Evolutionary conservation across 2,888 invertebrate species (phyloP), one percentile per base, ranked within the genome.

Genomic region (Dasypogon diadema): DNA sequence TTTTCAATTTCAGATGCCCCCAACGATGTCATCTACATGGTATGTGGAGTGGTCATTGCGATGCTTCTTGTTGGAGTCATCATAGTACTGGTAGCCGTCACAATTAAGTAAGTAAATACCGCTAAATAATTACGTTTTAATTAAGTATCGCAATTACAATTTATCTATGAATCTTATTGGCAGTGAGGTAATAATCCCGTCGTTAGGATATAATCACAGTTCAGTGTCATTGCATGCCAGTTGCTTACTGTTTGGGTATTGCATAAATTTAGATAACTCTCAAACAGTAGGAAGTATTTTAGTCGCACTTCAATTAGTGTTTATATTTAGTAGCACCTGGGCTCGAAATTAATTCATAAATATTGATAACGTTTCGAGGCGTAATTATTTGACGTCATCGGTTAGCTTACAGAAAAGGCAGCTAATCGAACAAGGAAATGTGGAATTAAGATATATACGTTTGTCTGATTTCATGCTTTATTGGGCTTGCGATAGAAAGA

Each of bases 11-110:
- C 91, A 94, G 93, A 93, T 90, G 93, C 92, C 83, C 93, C 93
- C 77, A 92, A 90, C 87, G 93, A 93, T 88, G 92, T 92, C 86
- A 89, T 92, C 87, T 93, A 92, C 89, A 93, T 93, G 92, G 92
- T 93, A 87, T 92, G 92, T 83, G 93, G 93, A 79, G 93, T 94
- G 81, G 89, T 93, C 83, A 93, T 93, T 85, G 93, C 93, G 80
- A 93, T 93, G 93, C 89, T 92, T 82, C 88, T 93, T 82, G 93
- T 94, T 79, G 93, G 92, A 81, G 89, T 93, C 77, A 92, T 93
- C 83, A 94, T 94, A 83, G 90, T 93, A 80, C 89, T 93, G 81
- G 88, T 94, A 85, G 94, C 94, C 79, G 90, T 93, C 80, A 93
- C 93, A 79, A 93, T 94, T 85, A 93, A 92, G 93, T 93, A 88